These are phyloP conservation scores for Varanus komodoensis DNA, from an alignment of 2,113 vertebrate species.

Conservation along the genomic window DNA sequence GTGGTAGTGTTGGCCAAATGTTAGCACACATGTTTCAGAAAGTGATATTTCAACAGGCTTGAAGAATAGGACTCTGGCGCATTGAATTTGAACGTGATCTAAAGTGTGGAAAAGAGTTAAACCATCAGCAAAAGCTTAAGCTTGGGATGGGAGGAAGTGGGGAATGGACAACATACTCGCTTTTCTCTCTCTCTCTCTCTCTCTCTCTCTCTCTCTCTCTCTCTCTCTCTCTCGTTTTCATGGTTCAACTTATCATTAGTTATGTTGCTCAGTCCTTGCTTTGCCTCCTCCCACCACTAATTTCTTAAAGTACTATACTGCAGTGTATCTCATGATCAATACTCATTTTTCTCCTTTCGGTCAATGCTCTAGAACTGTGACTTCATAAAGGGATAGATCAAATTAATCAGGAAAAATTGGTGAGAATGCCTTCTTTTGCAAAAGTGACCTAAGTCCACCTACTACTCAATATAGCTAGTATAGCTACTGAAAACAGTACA, in stretches of 20 bases:
- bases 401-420: neutral
- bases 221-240: conserved; percentile 35
- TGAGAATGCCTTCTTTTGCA: neutral
- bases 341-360: neutral
- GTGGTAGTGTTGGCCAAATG: conserved; percentile 76
- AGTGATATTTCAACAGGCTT: conserved; percentile 76
- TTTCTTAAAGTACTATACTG: neutral
- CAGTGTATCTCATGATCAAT: neutral
- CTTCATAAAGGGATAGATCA: neutral
- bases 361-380: conserved; percentile 19
- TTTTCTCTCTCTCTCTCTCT: conserved; percentile 11
- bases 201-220: conserved; percentile 32
- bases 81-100: conserved; percentile 37
- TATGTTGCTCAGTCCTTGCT: conserved; percentile 7
- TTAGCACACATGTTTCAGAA: conserved; percentile 74
- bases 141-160: conserved; percentile 50
- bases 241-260: conserved; percentile 43
- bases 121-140: conserved; percentile 57
- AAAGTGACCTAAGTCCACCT: neutral
- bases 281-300: neutral
- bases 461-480: too few relatives aligned
- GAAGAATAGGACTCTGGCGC: conserved; percentile 72
- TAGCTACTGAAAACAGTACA: too few relatives aligned
- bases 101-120: conserved; percentile 63
- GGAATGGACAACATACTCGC: conserved; percentile 37